Base-by-base conservation (phyloP, 2,113 vertebrate species). In the Atrichornis clamosus region DNA sequence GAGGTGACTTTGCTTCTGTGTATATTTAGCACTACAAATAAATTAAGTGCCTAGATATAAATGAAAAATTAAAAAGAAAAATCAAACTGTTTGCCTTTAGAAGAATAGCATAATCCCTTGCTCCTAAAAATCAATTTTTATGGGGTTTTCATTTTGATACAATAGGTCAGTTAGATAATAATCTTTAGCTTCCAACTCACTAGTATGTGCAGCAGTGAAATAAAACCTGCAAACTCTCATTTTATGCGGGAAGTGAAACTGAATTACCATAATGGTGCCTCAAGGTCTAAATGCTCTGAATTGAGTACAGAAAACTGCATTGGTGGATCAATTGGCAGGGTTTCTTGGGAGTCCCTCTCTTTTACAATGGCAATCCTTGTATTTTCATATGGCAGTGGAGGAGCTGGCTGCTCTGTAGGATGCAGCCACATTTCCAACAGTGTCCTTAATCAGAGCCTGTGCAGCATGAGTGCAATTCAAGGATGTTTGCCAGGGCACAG, bases 361-460 rank as follows among this genome's bases (percentile, higher is more conserved):
- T 80, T 84, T 42, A 33, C 30, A 13, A 47, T 28, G 24, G 14
- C 30, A 87, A 42, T 17, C 17, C 47, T 56, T n/a, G 9, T 24
- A 3, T 9, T 80, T 50, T 86, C 0, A 0, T 8, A 15, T 23
- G 15, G 35, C 2, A 1, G 5, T 2, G 23, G 1, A 5, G 63
- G 6, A 82, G 6, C 21, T 62, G 42, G 7, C 46, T 49, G 14
- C n/a, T 53, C 50, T 30, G 21, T 28, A 21, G 32, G 6, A 13
- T 47, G 33, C 11, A 39, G n/a, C 10, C 33, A 46, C 30, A 24
- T 68, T 93, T 68, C 58, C 41, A 55, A 2, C 20, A 21, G 16
- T 22, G 27, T 65, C 10, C n/a, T 73, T 27, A 56, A 21, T 11
- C 37, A 60, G 7, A 68, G 28, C 9, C 39, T 70, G 24, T 30